Conservation (phyloP, 1,140 invertebrate genomes). For the Cotesia typhae region DNA sequence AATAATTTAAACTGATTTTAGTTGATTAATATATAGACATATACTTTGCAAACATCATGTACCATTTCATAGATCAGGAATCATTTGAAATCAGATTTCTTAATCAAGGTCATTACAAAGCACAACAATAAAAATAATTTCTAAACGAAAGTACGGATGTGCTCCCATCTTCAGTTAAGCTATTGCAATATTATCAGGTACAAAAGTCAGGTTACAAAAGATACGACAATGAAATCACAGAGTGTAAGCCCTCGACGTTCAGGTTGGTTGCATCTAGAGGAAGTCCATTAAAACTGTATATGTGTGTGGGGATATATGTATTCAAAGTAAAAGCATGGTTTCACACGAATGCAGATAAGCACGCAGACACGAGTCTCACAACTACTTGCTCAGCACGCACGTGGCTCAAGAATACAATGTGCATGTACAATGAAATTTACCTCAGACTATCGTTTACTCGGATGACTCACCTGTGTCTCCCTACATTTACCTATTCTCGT, state of each 20-base stretch:
- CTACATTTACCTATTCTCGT: slow-evolving; percentile 30
- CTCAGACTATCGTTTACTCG: slow-evolving; percentile 44
- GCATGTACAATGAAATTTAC: slow-evolving; percentile 31
- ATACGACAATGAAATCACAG: slow-evolving; percentile 50
- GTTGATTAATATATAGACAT: no score
- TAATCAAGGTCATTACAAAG: no score
- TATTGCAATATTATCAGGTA: slow-evolving; percentile 31
- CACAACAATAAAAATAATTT: no score
- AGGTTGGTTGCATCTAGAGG: slow-evolving; percentile 55
- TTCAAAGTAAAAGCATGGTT: slow-evolving; percentile 33
- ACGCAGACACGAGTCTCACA: slow-evolving; percentile 7
- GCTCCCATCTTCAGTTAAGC: neutral
- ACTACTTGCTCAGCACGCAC: slow-evolving; percentile 25
- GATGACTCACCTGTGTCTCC: slow-evolving; percentile 49
- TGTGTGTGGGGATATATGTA: slow-evolving; percentile 27
- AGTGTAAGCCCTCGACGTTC: slow-evolving; percentile 49
- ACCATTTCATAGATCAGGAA: no score
- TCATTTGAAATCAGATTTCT: no score
- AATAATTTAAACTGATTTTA: no score
- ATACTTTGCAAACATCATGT: no score
- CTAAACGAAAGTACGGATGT: neutral
- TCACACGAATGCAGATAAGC: slow-evolving; percentile 35
- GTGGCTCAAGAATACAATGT: slow-evolving; percentile 36
- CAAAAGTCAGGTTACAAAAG: slow-evolving; percentile 38
- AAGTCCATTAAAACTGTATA: slow-evolving; percentile 53